Conservation (phyloP, 1,140 invertebrate species). For the Aethina tumida region DNA sequence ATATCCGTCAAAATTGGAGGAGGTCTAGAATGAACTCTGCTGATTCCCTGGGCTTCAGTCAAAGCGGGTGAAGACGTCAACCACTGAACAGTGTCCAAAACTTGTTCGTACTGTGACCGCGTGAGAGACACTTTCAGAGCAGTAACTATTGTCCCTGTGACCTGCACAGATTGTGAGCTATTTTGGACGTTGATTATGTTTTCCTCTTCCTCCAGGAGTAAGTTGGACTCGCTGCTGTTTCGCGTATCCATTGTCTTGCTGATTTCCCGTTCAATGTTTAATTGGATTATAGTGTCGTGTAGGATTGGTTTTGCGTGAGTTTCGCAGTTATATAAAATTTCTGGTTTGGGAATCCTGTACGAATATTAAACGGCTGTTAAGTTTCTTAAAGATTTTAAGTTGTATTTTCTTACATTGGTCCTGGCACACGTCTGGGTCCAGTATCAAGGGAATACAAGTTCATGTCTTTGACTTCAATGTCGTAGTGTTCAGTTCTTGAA, state of each 20-base stretch:
- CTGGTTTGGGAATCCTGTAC: conserved; percentile 37
- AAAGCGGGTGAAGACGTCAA: conserved; percentile 23
- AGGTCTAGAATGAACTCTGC: conserved; percentile 12
- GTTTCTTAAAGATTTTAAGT: background rate
- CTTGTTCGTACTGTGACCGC: conserved; percentile 79
- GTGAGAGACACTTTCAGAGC: conserved; percentile 75
- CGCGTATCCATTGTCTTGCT: conserved; percentile 13
- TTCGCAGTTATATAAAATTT: conserved; percentile 58
- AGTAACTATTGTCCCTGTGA: conserved; percentile 72
- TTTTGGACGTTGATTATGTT: conserved; percentile 4
- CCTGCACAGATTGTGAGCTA: conserved; percentile 33
- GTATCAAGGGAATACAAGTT: conserved; percentile 73
- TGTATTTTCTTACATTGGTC: conserved; percentile 17
- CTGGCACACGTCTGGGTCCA: conserved; percentile 28
- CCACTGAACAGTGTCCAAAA: conserved; percentile 62
- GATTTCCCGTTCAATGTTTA: conserved; percentile 45
- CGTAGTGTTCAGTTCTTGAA: conserved; percentile 39
- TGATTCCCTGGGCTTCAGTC: conserved; percentile 15
- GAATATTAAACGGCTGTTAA: background rate
- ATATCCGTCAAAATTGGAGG: conserved; percentile 29
- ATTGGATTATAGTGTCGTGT: conserved; percentile 72
- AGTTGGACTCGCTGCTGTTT: conserved; percentile 22
- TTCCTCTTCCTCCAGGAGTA: conserved; percentile 25
- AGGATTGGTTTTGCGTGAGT: conserved; percentile 59
- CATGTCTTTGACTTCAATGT: conserved; percentile 70